Conservation (phyloP, 1,140 invertebrate genomes). For the Trypoxylus dichotomus region DNA sequence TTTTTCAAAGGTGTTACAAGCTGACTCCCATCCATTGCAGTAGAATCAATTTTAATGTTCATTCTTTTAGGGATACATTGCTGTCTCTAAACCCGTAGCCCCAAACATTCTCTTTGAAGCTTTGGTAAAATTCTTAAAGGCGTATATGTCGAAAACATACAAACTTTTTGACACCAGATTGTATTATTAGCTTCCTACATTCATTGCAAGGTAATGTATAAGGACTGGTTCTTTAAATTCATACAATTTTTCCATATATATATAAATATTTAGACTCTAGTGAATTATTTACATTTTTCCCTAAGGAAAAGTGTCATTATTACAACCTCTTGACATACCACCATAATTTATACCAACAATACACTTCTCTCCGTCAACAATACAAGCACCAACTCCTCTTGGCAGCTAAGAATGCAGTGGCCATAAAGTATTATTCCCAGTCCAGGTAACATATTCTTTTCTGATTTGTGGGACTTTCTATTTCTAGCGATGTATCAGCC, state of each 20-base stretch:
- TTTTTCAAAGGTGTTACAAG: constrained; percentile 47
- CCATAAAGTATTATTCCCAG: constrained; percentile 96
- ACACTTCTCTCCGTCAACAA: constrained; percentile 85
- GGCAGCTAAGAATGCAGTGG: constrained; percentile 78
- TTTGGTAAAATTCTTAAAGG: constrained; percentile 64
- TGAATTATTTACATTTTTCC: constrained; percentile 56
- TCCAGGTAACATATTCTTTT: constrained; percentile 47
- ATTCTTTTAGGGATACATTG: constrained; percentile 65
- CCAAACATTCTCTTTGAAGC: constrained; percentile 83
- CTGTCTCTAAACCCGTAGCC: constrained; percentile 69
- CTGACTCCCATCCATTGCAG: constrained; percentile 59
- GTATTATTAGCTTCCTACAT: constrained; percentile 96
- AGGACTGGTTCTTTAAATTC: constrained; percentile 74
- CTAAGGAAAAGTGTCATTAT: constrained; percentile 91
- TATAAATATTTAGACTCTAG: constrained; percentile 76
- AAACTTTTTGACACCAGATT: constrained; percentile 83
- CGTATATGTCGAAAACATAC: constrained; percentile 81
- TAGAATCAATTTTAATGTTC: constrained; percentile 71
- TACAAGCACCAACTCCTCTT: constrained; percentile 92
- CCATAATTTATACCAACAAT: constrained; percentile 96
- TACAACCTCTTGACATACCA: constrained; percentile 88
- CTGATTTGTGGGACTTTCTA: background rate
- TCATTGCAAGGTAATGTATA: constrained; percentile 96
- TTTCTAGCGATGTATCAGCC: too few species aligned
- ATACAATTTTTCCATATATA: constrained; percentile 74